Evolutionary conservation across 1,140 invertebrate species (phyloP), one percentile per base, ranked within the genome.

Genomic region (Melanaphis sacchari): DNA sequence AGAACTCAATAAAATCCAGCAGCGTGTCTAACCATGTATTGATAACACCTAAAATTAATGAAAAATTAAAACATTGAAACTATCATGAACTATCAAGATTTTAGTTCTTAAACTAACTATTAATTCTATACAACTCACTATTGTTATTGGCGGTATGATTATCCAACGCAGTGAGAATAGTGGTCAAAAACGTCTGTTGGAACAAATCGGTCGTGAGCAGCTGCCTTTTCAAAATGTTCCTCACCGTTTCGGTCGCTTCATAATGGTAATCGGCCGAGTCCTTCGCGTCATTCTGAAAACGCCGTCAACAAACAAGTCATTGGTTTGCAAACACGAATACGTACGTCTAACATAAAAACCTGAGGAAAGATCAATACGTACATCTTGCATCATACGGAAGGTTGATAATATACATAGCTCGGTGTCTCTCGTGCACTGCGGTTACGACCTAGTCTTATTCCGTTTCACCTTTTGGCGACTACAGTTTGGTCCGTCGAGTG

Each of bases 241-340:
- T 85, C 41, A 93, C 81, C 91, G 91, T 84, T 93, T 93, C 91
- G 91, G 91, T 93, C 91, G 91, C 81, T 93, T 84, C 46, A 54
- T 52, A 52, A 41, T 54, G 81, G 40, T n/a, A 38, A 21, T 85
- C 91, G 36, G 24, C 46, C 41, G 46, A 22, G 15, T 92, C 91
- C n/a, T 82, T 52, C 0, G 91, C 15, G 31, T 84, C 91, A 93
- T 93, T 93, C 91, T 93, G 21, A 54, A 49, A 84, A 49, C 46
- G 24, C 18, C 46, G n/a, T 52, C 5, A 41, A 49, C 87, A 36
- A 76, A 31, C 31, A 15, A 76, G 4, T 66, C 4, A 18, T 76
- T 76, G 5, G 15, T 76, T 76, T 18, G 31, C 59, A 2, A n/a
- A n/a, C 59, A 66, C 54, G 11, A 9, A 66, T 7, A 24, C 7